Percentiles rank a stretch among this genome's conserved stretches.
These are phyloP conservation scores for Craterocephalus amniculus DNA, from an alignment of 2,797 vertebrate genomes.

Conservation along the genomic window DNA sequence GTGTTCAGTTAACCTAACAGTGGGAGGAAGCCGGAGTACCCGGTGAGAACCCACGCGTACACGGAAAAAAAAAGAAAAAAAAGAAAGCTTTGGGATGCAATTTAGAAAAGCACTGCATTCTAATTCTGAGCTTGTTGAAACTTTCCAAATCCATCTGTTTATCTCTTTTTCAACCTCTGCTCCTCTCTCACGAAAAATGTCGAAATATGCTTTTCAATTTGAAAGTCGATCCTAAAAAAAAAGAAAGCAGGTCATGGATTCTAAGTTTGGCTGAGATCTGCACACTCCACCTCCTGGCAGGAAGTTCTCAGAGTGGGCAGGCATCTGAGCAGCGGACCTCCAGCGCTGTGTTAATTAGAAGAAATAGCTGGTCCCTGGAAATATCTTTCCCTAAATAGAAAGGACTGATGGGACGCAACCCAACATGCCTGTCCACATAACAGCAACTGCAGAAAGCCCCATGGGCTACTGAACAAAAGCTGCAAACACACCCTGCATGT, in stretches of 20 bases:
- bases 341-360: constrained; percentile 74
- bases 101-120: background rate
- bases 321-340: constrained; percentile 61
- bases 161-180: background rate
- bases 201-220: constrained; percentile 30
- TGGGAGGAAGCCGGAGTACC: too few species aligned
- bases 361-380: constrained; percentile 73
- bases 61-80: too few species aligned
- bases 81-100: background rate
- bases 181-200: constrained; percentile 19
- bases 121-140: background rate
- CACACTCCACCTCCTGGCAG: constrained; percentile 56
- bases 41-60: too few species aligned
- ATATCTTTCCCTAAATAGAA: constrained; percentile 82
- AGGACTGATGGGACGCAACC: constrained; percentile 57
- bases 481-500: constrained; percentile 53
- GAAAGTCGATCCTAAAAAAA: constrained; percentile 40
- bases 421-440: constrained; percentile 65
- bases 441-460: constrained; percentile 51
- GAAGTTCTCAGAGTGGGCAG: constrained; percentile 54
- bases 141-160: constrained; percentile 15
- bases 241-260: constrained; percentile 35
- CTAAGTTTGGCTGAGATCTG: constrained; percentile 60
- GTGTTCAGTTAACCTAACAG: too few species aligned
- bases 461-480: constrained; percentile 46